These are phyloP conservation scores for Mesorhabditis belari DNA, from an alignment of 2,888 invertebrate genomes.

Conservation along the genomic window DNA sequence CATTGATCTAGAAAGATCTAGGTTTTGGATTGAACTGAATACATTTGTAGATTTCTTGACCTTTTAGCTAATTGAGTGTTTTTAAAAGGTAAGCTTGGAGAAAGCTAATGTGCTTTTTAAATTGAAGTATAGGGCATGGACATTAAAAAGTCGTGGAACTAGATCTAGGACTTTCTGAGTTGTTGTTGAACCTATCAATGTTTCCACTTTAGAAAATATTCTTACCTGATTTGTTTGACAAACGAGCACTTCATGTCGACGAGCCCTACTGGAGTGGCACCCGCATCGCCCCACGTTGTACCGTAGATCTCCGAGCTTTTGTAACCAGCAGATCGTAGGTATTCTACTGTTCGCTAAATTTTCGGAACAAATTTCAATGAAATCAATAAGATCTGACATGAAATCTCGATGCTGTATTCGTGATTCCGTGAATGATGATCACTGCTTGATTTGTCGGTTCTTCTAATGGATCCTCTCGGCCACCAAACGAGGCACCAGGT, in stretches of 20 bases:
- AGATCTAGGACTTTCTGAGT: too few species aligned
- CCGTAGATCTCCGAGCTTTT: slow-evolving; percentile 41
- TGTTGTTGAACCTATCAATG: too few species aligned
- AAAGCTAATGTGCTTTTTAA: not conserved
- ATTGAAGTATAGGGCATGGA: too few species aligned
- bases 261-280: slow-evolving; percentile 43
- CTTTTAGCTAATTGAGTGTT: not conserved
- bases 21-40: not conserved
- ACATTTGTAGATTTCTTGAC: not conserved
- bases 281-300: slow-evolving; percentile 51
- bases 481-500: slow-evolving; percentile 43
- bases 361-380: not conserved
- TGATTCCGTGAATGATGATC: slow-evolving; percentile 50
- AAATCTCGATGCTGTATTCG: slow-evolving; percentile 45
- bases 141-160: too few species aligned
- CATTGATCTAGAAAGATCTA: slow-evolving; percentile 31
- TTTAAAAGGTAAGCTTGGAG: not conserved
- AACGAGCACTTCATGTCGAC: slow-evolving; percentile 51
- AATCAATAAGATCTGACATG: slow-evolving; percentile 14
- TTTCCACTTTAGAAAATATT: too few species aligned
- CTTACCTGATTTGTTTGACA: slow-evolving; percentile 46
- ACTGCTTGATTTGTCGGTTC: slow-evolving; percentile 35
- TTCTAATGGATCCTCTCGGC: slow-evolving; percentile 19
- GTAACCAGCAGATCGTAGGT: slow-evolving; percentile 37
- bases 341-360: slow-evolving; percentile 31